These are phyloP conservation scores for Choreutis nemorana DNA, from an alignment of 2,888 invertebrate genomes.

Conservation along the genomic window DNA sequence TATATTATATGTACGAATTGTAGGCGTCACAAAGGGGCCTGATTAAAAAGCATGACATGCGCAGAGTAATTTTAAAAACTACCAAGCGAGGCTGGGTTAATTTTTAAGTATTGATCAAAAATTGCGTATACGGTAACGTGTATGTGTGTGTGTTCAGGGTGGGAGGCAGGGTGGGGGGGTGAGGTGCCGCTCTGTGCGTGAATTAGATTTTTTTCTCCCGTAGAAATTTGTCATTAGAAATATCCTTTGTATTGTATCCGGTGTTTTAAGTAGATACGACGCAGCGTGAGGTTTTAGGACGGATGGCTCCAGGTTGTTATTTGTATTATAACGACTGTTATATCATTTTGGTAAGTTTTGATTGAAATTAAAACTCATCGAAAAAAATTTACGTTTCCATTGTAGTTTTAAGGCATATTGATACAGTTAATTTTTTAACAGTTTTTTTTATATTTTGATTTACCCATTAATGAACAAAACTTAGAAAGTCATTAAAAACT, in stretches of 20 bases:
- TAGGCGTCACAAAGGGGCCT: conserved; percentile 51
- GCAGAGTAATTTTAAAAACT: conserved; percentile 65
- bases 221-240: conserved; percentile 51
- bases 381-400: no score
- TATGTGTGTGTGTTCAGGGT: conserved; percentile 14
- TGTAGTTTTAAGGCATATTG: no score
- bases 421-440: no score
- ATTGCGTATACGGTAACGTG: conserved; percentile 49
- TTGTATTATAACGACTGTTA: no score
- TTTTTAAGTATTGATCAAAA: conserved; percentile 68
- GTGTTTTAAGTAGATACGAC: no score
- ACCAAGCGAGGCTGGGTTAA: conserved; percentile 53
- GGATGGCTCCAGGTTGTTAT: no score
- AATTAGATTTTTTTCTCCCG: conserved; percentile 50
- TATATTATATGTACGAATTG: conserved; percentile 19
- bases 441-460: no score
- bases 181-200: conserved; percentile 32
- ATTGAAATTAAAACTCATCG: no score
- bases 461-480: no score
- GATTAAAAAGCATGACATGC: conserved; percentile 67
- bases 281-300: no score
- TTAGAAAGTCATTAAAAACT: no score
- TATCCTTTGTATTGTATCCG: conserved; percentile 23
- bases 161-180: conserved; percentile 15
- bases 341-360: no score